Percentiles rank a stretch among this genome's conserved stretches.
phyloP scores from a whole-genome alignment of 2,797 vertebrate species.

The Xerus rutilus region DNA sequence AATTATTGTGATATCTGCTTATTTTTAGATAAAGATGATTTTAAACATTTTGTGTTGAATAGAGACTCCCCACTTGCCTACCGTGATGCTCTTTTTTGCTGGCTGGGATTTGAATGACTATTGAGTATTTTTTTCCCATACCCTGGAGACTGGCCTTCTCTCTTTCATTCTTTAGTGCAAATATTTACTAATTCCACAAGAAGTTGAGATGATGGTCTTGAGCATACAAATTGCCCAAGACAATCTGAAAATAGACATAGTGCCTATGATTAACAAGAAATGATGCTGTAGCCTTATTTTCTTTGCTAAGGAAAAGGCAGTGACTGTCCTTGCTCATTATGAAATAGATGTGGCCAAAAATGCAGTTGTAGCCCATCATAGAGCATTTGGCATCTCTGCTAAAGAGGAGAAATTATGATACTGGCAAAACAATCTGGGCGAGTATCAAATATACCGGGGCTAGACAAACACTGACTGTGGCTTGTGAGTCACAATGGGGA shows the following conservation, averaged over 20 bases:
- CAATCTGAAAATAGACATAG: neutral
- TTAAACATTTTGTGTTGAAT: constrained; percentile 58
- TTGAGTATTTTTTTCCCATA: constrained; percentile 2
- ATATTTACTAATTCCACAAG: constrained; percentile 53
- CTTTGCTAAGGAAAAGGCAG: constrained; percentile 40
- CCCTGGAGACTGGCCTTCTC: neutral
- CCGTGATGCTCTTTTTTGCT: neutral
- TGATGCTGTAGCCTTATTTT: constrained; percentile 10
- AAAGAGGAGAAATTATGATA: constrained; percentile 65
- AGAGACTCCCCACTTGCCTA: constrained; percentile 5
- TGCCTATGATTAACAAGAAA: constrained; percentile 56
- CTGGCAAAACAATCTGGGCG: neutral
- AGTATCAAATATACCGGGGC: neutral
- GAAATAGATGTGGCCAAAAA: constrained; percentile 8
- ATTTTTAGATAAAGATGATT: constrained; percentile 65
- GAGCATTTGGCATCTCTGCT: constrained; percentile 47
- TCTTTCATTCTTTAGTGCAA: constrained; percentile 61
- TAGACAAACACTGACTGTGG: neutral
- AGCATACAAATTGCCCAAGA: constrained; percentile 26
- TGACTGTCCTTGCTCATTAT: constrained; percentile 5
- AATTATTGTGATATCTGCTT: constrained; percentile 60
- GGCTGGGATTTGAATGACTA: neutral
- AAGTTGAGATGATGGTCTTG: constrained; percentile 28
- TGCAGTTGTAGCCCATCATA: constrained; percentile 31
- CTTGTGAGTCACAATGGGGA: neutral